Conservation (phyloP, 2,888 invertebrate species). For the Argyra leucocephala region DNA sequence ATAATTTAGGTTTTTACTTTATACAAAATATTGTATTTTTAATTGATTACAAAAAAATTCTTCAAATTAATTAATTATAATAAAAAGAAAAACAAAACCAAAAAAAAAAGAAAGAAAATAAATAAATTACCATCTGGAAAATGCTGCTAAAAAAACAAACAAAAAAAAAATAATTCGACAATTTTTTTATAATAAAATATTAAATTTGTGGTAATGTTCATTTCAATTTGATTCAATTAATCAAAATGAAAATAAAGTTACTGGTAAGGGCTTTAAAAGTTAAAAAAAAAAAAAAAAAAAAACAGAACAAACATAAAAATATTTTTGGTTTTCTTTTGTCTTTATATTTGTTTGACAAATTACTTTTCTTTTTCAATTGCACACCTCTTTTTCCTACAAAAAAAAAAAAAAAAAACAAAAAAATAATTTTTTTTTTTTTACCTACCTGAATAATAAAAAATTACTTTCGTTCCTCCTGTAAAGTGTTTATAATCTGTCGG, state of each 20-base stretch:
- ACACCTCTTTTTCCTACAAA: constrained; percentile 4
- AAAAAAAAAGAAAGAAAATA: too few relatives aligned
- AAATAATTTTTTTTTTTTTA: not conserved
- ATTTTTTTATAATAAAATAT: too few relatives aligned
- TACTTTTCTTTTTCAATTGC: constrained; percentile 2
- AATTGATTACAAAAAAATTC: too few relatives aligned
- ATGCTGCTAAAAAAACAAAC: too few relatives aligned
- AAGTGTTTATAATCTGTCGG: not conserved
- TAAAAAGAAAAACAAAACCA: too few relatives aligned
- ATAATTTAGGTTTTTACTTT: too few relatives aligned
- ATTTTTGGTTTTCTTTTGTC: not conserved
- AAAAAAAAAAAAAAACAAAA: not conserved
- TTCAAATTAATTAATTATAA: too few relatives aligned
- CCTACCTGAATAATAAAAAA: not conserved
- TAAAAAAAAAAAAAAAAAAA: too few relatives aligned
- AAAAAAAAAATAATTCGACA: too few relatives aligned
- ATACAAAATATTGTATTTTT: too few relatives aligned
- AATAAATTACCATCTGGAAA: too few relatives aligned
- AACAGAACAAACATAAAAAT: too few relatives aligned
- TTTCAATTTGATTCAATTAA: not conserved
- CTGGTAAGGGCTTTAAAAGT: not conserved
- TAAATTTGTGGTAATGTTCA: not conserved
- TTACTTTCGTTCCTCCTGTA: not conserved
- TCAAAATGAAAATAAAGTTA: not conserved
- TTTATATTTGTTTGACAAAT: not conserved